Evolutionary conservation across 2,888 invertebrate species (phyloP).

Genomic region (Noctua comes): DNA sequence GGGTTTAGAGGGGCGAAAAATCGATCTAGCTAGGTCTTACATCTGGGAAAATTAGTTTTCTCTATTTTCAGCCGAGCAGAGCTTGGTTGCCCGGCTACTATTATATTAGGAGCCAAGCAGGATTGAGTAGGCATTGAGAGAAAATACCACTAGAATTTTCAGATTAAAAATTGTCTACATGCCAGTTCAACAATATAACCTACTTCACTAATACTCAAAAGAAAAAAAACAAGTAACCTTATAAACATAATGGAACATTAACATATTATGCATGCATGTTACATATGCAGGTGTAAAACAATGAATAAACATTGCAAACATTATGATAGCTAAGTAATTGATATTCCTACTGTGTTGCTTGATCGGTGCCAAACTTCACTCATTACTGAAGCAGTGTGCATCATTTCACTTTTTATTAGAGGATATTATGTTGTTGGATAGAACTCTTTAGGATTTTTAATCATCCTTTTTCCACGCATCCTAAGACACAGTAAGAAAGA

Average conservation of each 20-base stretch:
- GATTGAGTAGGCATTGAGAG: neutral
- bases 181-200: neutral
- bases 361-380: conserved; percentile 55
- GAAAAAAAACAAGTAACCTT: conserved; percentile 4
- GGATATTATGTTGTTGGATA: neutral
- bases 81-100: too few relatives aligned
- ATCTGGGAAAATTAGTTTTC: neutral
- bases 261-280: conserved; percentile 40
- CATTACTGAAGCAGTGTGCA: conserved; percentile 23
- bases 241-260: conserved; percentile 18
- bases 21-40: neutral
- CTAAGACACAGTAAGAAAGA: neutral
- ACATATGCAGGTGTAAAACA: conserved; percentile 55
- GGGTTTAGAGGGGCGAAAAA: neutral
- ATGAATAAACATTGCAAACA: conserved; percentile 63
- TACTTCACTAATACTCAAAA: conserved; percentile 3
- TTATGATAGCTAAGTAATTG: conserved; percentile 58
- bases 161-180: neutral
- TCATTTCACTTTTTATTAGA: conserved; percentile 57
- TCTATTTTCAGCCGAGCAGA: neutral
- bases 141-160: neutral
- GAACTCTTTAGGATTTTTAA: too few relatives aligned
- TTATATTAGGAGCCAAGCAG: too few relatives aligned
- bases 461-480: neutral
- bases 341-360: conserved; percentile 49